Conservation (phyloP, 2,797 vertebrate species). For the Sebastes trivittatus region DNA sequence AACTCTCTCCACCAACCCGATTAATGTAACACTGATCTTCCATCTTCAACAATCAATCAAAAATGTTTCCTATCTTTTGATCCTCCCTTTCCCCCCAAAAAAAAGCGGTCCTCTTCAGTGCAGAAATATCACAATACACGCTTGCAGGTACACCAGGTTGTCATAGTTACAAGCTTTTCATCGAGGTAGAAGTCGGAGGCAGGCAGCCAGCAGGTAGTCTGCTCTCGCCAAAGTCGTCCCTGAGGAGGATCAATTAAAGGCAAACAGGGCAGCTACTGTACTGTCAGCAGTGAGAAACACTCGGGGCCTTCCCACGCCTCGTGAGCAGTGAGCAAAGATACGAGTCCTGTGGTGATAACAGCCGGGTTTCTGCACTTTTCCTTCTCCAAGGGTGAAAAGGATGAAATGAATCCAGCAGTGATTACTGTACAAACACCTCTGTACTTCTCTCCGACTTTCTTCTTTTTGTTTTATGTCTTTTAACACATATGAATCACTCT, state of each 20-base stretch:
- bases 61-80: neutral
- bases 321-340: constrained; percentile 27
- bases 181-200: constrained; percentile 11
- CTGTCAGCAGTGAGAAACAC: constrained; percentile 24
- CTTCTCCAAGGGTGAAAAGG: constrained; percentile 5
- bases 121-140: neutral
- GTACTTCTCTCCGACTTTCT: neutral
- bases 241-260: constrained; percentile 61
- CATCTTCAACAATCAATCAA: neutral
- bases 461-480: neutral
- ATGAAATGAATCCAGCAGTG: neutral
- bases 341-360: constrained; percentile 6
- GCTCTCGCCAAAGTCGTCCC: constrained; percentile 32
- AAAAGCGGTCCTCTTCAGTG: neutral
- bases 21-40: neutral
- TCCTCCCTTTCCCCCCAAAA: neutral
- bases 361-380: neutral
- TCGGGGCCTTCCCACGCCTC: constrained; percentile 19
- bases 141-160: constrained; percentile 10
- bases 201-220: constrained; percentile 50
- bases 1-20: neutral
- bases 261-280: constrained; percentile 31
- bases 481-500: neutral
- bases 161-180: constrained; percentile 45
- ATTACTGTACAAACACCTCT: neutral